Conservation (phyloP, 2,888 invertebrate genomes). For the Pterobdella sp. region DNA sequence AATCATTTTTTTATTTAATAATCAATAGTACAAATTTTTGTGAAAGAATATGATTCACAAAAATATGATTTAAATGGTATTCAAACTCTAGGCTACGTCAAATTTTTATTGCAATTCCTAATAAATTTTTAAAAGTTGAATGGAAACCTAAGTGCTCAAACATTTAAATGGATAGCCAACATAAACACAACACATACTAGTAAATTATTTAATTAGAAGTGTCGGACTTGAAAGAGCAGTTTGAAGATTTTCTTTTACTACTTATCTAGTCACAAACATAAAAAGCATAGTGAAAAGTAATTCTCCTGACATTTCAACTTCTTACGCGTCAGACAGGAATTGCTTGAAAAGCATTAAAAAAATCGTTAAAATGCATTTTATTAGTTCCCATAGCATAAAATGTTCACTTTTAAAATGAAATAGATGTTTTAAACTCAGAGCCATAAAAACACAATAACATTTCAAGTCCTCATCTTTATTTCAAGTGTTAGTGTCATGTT, state of each 20-base stretch:
- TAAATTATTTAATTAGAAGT: background rate
- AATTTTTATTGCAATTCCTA: no score
- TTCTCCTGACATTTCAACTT: slow-evolving; percentile 12
- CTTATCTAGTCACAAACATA: background rate
- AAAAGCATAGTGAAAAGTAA: background rate
- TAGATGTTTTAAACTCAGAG: background rate
- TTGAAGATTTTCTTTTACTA: background rate
- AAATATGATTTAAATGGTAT: no score
- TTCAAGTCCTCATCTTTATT: slow-evolving; percentile 4
- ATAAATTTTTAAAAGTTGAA: no score
- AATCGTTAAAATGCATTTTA: background rate
- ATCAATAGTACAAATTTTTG: no score
- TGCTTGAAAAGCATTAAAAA: slow-evolving; percentile 11
- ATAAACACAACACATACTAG: background rate
- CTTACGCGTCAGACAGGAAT: slow-evolving; percentile 6
- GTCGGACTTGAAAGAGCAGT: background rate
- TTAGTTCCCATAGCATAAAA: background rate
- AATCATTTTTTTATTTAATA: no score
- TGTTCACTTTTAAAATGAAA: background rate
- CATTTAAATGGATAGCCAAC: no score
- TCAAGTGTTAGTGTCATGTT: slow-evolving; percentile 9
- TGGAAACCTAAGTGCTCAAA: no score
- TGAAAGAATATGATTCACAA: no score
- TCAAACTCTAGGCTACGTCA: no score
- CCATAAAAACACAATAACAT: background rate